Percentiles rank a stretch among this genome's conserved stretches.
phyloP scores from a whole-genome alignment of 2,888 invertebrate genomes.

The Diploptera punctata region DNA sequence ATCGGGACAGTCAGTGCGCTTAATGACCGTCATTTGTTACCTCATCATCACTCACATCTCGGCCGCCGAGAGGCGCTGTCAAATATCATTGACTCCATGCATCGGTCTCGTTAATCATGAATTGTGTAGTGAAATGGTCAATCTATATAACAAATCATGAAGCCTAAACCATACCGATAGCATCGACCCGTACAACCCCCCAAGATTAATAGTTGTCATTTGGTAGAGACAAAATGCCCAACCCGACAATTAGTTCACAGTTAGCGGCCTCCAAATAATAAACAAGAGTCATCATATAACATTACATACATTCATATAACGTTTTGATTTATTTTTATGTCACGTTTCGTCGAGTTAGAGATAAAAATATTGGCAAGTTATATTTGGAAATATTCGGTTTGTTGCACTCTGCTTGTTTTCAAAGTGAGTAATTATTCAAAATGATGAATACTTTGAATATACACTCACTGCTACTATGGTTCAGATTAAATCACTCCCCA shows the following conservation, averaged over 20 bases:
- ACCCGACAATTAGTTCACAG: slow-evolving; percentile 15
- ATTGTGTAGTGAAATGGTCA: slow-evolving; percentile 8
- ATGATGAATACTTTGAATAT: not conserved
- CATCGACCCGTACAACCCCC: not conserved
- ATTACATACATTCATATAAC: not conserved
- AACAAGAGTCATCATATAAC: not conserved
- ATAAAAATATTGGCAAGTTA: not conserved
- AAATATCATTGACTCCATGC: slow-evolving; percentile 14
- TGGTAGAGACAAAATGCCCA: slow-evolving; percentile 19
- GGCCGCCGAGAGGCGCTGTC: not conserved
- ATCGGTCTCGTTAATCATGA: slow-evolving; percentile 10
- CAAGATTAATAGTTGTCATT: slow-evolving; percentile 25
- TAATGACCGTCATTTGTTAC: slow-evolving; percentile 28
- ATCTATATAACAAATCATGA: not conserved
- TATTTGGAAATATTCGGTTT: not conserved
- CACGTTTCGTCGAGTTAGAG: not conserved
- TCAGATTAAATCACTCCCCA: too few relatives aligned
- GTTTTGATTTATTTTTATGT: not conserved
- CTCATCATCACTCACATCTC: slow-evolving; percentile 22
- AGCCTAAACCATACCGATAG: not conserved
- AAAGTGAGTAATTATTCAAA: not conserved
- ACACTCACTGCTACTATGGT: not conserved
- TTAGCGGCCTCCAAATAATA: slow-evolving; percentile 6
- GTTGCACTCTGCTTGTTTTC: not conserved
- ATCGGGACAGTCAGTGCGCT: slow-evolving; percentile 22